Conservation (phyloP, 2,888 invertebrate genomes). For the Malthinus flaveolus region DNA sequence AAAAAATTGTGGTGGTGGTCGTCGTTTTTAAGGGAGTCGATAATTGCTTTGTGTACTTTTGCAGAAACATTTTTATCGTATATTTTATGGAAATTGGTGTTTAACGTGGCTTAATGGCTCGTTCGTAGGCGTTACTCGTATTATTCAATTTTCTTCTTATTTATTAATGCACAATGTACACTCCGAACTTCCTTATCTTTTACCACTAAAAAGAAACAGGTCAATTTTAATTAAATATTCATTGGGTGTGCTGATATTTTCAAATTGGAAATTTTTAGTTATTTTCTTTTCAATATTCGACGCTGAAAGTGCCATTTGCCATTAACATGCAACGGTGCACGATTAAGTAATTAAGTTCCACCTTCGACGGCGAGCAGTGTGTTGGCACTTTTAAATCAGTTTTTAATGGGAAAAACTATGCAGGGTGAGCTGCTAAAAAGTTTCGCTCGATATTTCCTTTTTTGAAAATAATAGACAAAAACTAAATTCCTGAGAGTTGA, state of each 20-base stretch:
- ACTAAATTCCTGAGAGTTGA: no score
- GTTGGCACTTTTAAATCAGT: no score
- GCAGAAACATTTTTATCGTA: constrained; percentile 9
- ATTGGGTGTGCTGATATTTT: neutral
- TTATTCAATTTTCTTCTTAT: constrained; percentile 16
- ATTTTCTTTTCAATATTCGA: neutral
- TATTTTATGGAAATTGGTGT: constrained; percentile 17
- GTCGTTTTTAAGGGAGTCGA: neutral
- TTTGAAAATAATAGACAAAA: no score
- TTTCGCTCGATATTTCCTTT: no score
- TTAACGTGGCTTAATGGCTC: constrained; percentile 15
- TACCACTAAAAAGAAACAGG: neutral
- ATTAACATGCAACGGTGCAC: no score
- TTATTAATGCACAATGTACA: neutral
- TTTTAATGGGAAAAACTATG: no score
- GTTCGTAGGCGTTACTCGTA: constrained; percentile 14
- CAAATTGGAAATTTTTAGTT: neutral
- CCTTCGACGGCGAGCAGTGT: no score
- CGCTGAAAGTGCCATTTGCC: no score
- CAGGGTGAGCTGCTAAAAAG: no score
- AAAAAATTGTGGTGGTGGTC: no score
- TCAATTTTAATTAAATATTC: constrained; percentile 5
- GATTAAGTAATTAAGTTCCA: no score
- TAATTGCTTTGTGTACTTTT: constrained; percentile 10
- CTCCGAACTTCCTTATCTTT: neutral